Conservation (phyloP, 1,140 invertebrate species). For the Chlorops oryzae region DNA sequence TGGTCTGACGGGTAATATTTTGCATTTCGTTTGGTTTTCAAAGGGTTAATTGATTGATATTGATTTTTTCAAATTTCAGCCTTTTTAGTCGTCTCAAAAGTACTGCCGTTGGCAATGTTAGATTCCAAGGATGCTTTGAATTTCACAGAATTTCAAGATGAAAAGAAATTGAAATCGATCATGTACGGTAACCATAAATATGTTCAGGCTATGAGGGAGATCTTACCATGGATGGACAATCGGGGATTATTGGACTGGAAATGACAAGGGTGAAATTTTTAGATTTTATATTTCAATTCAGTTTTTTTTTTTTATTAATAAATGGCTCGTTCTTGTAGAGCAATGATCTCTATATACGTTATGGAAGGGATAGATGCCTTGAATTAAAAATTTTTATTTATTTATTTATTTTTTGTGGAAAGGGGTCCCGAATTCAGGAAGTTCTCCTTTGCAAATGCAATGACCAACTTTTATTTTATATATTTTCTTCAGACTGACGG, state of each 20-base stretch:
- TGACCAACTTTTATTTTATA: too few species aligned
- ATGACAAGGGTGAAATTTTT: too few species aligned
- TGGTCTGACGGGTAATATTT: slow-evolving; percentile 30
- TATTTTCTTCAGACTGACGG: too few species aligned
- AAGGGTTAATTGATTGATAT: background rate
- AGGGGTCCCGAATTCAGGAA: too few species aligned
- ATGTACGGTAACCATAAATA: slow-evolving; percentile 44
- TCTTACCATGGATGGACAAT: slow-evolving; percentile 44
- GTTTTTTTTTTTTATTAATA: too few species aligned
- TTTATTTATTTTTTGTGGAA: too few species aligned
- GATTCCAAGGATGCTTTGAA: slow-evolving; percentile 25
- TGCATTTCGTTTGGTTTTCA: background rate
- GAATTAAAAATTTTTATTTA: too few species aligned
- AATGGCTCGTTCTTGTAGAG: too few species aligned
- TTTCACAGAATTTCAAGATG: slow-evolving; percentile 27
- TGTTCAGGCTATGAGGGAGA: slow-evolving; percentile 31
- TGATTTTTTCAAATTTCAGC: slow-evolving; percentile 16
- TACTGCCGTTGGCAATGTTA: slow-evolving; percentile 38
- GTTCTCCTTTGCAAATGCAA: too few species aligned
- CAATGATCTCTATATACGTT: too few species aligned
- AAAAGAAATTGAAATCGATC: slow-evolving; percentile 32
- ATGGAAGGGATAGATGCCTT: too few species aligned
- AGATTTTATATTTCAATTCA: too few species aligned
- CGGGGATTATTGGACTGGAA: slow-evolving; percentile 42
- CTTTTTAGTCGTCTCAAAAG: slow-evolving; percentile 40